Base-by-base conservation (phyloP, 2,888 invertebrate species). In the Ichneumoninae sp. region DNA sequence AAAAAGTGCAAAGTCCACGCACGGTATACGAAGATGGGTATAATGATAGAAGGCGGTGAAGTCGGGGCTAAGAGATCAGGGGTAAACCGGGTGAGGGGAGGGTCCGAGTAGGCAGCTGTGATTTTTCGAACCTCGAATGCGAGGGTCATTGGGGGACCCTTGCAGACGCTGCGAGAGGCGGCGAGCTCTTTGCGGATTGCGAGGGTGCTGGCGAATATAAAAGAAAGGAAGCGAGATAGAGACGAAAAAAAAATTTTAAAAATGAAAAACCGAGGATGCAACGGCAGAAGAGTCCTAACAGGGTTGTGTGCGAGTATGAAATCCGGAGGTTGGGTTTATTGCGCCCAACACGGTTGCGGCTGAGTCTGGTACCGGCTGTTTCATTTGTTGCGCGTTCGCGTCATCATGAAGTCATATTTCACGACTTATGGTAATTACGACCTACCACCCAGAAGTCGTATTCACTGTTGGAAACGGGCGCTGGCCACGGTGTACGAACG, bases 351-450 rank as follows among this genome's bases (percentile, higher is more conserved):
- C 70, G 50, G 79, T 77, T 85, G 72, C 70, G 50, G 66, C 50
- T 47, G 40, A 70, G 74, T 40, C 60, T 70, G 47, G 80, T 72
- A 86, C 87, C 87, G 89, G 74, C 87, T 86, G 91, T 90, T 91
- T 90, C 90, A 92, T 92, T 92, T 90, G 91, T 91, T 90, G 89
- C 89, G 87, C 87, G 82, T 84, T 84, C 88, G 89, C 90, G 91
- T 92, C 92, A 91, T 92, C 92, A 92, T 90, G 89, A 90, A 91
- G 91, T 91, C 91, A 92, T 92, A 92, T 92, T 92, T 92, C 91
- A 92, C 90, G 91, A 92, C 91, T 92, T 92, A 91, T 91, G 92
- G 91, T 92, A 92, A 92, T 92, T 92, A 91, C 92, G 90, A 89
- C 86, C 88, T 90, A 90, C 90, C 92, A 90, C 91, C 91, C 92